A percentile compares a stretch with the other conserved stretches of the same genome.
Evolutionary conservation across 2,113 vertebrate genomes (phyloP).

Genomic region (Onychorhynchus coronatus): DNA sequence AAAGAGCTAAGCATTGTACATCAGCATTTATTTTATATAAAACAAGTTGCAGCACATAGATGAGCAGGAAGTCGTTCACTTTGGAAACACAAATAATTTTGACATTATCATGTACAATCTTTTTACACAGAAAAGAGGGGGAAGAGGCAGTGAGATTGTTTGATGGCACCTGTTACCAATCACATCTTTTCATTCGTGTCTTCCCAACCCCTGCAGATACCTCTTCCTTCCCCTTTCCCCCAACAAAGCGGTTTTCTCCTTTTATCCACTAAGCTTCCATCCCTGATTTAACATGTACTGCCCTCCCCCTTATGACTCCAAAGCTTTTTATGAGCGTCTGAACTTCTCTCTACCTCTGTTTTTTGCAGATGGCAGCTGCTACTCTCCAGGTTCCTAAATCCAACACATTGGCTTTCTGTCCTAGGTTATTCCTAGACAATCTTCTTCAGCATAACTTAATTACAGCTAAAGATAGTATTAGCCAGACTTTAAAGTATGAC

Average conservation of each 20-base stretch:
- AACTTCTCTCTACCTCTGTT: slow-evolving; percentile 46
- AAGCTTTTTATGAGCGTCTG: slow-evolving; percentile 48
- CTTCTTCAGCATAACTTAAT: slow-evolving; percentile 18
- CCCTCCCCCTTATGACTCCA: slow-evolving; percentile 16
- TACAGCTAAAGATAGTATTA: slow-evolving; percentile 2
- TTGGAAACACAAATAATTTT: slow-evolving; percentile 54
- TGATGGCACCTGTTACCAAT: slow-evolving; percentile 54
- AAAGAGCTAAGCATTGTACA: slow-evolving; percentile 65
- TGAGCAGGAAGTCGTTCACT: slow-evolving; percentile 36
- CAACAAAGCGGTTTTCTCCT: slow-evolving; percentile 39
- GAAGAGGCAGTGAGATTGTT: slow-evolving; percentile 19
- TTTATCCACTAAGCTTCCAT: slow-evolving; percentile 55
- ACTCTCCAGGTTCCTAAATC: slow-evolving; percentile 9
- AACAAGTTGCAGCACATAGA: slow-evolving; percentile 51
- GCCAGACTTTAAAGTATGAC: slow-evolving; percentile 1
- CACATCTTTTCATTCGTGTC: not conserved
- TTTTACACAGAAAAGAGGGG: not conserved
- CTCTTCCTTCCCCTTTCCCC: not conserved
- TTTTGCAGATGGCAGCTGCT: slow-evolving; percentile 43
- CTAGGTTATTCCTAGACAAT: not conserved
- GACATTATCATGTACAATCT: slow-evolving; percentile 17
- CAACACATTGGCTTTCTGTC: not conserved
- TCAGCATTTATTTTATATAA: slow-evolving; percentile 53
- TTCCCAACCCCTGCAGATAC: slow-evolving; percentile 35
- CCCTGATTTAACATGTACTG: slow-evolving; percentile 29